Evolutionary conservation across 2,888 invertebrate species (phyloP).

Genomic region (Drosophila anomelani): DNA sequence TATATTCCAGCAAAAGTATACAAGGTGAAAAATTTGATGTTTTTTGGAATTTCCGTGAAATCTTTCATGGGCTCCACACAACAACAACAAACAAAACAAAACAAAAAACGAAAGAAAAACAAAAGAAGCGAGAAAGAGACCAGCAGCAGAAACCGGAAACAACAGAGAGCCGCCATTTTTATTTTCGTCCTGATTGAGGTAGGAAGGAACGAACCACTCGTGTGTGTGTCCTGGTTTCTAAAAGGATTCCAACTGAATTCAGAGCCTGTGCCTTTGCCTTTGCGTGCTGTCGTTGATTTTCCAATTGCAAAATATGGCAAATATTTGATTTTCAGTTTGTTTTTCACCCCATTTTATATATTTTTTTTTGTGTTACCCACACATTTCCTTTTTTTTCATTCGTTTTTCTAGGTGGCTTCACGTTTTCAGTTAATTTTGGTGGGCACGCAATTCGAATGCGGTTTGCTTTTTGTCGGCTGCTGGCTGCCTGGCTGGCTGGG

Average conservation of each 20-base stretch:
- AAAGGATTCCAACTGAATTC: conserved; percentile 23
- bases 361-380: not conserved
- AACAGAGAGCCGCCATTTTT: conserved; percentile 66
- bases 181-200: conserved; percentile 52
- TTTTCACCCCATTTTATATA: conserved; percentile 27
- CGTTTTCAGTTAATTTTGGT: conserved; percentile 64
- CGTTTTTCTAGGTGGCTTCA: conserved; percentile 29
- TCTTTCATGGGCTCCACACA: conserved; percentile 14
- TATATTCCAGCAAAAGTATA: conserved; percentile 49
- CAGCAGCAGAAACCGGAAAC: conserved; percentile 51
- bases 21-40: conserved; percentile 66
- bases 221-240: conserved; percentile 18
- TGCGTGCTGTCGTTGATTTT: conserved; percentile 58
- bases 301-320: conserved; percentile 58
- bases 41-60: conserved; percentile 29
- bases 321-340: conserved; percentile 62
- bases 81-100: conserved; percentile 20
- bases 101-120: conserved; percentile 10
- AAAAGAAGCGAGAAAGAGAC: not conserved
- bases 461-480: conserved; percentile 33
- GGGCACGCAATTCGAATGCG: conserved; percentile 65
- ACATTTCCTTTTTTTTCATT: conserved; percentile 4
- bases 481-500: conserved; percentile 11
- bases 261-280: conserved; percentile 25
- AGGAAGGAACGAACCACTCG: conserved; percentile 19